Base-by-base conservation (phyloP, 2,113 vertebrate genomes). In the Ptychochromis oligacanthus region DNA sequence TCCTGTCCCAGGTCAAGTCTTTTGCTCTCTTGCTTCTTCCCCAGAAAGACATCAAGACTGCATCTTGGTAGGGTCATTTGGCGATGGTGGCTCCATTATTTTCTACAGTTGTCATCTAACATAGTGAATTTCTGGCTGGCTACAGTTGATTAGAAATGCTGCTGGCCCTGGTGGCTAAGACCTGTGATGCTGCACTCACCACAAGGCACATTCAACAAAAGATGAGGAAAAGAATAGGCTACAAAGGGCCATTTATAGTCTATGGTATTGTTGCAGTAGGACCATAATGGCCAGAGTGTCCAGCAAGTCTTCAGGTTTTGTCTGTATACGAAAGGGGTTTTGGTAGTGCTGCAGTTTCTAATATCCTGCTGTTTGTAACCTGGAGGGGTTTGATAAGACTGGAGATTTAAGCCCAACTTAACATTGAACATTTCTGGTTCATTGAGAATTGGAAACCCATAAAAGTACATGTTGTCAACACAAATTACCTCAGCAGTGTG, bases 401-500 rank as follows among this genome's bases (percentile, higher is more conserved):
- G 72, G 77, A 86, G 84, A 91, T 84, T 91, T 88, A 85, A 88
- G 89, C 75, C 80, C 75, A 85, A 90, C 87, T 93, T 88, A 89
- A 87, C 83, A 80, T 79, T 75, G 85, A 95, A 93, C 85, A 90
- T 88, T 90, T 93, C 85, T 89, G 92, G 93, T 92, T 94, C 87
- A 92, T 72, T 92, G 89, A 93, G 83, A 87, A 75, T 80, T 85
- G 72, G 78, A 87, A 88, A 83, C 81, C 81, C 74, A 46, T 93
- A 81, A 91, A 93, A 91, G 84, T 75, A 67, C 85, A 89, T 72
- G 78, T 92, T 88, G 80, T 83, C 87, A 87, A 81, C 84, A 83
- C 74, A 82, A 90, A 93, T 85, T 79, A 94, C 87, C 76, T 90
- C 60, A 88, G 80, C 61, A 58, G 79, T 77, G 65, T 38, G 65